Percentiles rank a stretch among this genome's conserved stretches.
Evolutionary conservation across 2,113 vertebrate genomes (phyloP).

Genomic region (Periophthalmus modestus): DNA sequence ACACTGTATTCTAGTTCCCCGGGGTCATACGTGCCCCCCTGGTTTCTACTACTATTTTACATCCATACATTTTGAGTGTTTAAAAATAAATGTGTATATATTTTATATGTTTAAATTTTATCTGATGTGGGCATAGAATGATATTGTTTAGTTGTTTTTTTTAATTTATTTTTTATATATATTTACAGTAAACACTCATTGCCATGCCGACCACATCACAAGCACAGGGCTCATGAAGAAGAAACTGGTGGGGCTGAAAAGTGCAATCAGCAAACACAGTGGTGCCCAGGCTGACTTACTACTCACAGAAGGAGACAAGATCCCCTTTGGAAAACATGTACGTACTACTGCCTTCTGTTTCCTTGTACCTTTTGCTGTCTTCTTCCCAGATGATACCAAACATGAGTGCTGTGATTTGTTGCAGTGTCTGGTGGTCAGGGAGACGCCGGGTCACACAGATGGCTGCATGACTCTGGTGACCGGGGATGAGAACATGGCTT

Average conservation of each 20-base stretch:
- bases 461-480: conserved; percentile 84
- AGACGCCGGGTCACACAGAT: conserved; percentile 89
- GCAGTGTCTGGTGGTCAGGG: conserved; percentile 76
- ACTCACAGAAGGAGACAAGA: conserved; percentile 80
- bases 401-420: background rate
- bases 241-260: conserved; percentile 76
- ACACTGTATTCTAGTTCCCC: too few relatives aligned
- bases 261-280: conserved; percentile 83
- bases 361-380: background rate
- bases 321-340: conserved; percentile 85
- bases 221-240: conserved; percentile 84
- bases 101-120: background rate
- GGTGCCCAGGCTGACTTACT: conserved; percentile 83
- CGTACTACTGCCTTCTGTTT: background rate
- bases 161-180: too few relatives aligned
- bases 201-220: conserved; percentile 90
- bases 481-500: conserved; percentile 83
- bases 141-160: background rate
- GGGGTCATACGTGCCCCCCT: too few relatives aligned
- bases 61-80: too few relatives aligned
- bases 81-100: too few relatives aligned
- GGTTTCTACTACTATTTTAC: too few relatives aligned
- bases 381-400: background rate
- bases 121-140: background rate
- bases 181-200: conserved; percentile 85